Evolutionary conservation across 2,888 invertebrate genomes (phyloP).

Genomic region (Chesias legatella): DNA sequence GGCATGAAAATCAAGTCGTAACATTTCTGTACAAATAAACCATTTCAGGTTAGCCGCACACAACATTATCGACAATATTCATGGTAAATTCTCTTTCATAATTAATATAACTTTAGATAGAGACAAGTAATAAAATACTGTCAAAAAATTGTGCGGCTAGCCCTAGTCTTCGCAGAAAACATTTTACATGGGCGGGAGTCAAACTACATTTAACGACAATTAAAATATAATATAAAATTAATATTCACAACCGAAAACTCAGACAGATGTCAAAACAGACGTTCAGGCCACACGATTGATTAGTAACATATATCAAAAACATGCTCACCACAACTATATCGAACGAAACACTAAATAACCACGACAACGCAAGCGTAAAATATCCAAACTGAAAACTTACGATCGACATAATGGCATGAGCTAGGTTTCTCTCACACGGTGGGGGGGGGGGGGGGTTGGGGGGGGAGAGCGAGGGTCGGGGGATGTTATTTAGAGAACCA

Average conservation of each 20-base stretch:
- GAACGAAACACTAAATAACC: slow-evolving; percentile 18
- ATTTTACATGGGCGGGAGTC: too few relatives aligned
- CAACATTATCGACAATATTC: too few relatives aligned
- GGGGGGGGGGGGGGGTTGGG: slow-evolving; percentile 35
- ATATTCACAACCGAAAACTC: too few relatives aligned
- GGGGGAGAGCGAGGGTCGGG: too few relatives aligned
- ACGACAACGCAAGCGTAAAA: slow-evolving; percentile 27
- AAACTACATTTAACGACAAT: too few relatives aligned
- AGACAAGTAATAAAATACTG: too few relatives aligned
- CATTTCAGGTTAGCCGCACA: too few relatives aligned
- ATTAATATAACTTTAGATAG: too few relatives aligned
- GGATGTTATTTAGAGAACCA: slow-evolving; percentile 76
- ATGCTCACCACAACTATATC: slow-evolving; percentile 21
- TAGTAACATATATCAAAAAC: slow-evolving; percentile 23
- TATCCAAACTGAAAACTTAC: slow-evolving; percentile 61
- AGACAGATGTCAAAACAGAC: slow-evolving; percentile 1
- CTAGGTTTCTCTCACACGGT: slow-evolving; percentile 48
- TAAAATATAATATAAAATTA: too few relatives aligned
- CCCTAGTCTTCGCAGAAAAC: too few relatives aligned
- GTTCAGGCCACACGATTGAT: slow-evolving; percentile 16
- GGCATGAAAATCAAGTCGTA: slow-evolving; percentile 40
- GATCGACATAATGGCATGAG: slow-evolving; percentile 77
- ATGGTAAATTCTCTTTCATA: too few relatives aligned
- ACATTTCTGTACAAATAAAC: neutral
- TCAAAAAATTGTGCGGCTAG: too few relatives aligned